These are phyloP conservation scores for Pyrrhosoma nymphula DNA, from an alignment of 2,888 invertebrate genomes.

Conservation along the genomic window DNA sequence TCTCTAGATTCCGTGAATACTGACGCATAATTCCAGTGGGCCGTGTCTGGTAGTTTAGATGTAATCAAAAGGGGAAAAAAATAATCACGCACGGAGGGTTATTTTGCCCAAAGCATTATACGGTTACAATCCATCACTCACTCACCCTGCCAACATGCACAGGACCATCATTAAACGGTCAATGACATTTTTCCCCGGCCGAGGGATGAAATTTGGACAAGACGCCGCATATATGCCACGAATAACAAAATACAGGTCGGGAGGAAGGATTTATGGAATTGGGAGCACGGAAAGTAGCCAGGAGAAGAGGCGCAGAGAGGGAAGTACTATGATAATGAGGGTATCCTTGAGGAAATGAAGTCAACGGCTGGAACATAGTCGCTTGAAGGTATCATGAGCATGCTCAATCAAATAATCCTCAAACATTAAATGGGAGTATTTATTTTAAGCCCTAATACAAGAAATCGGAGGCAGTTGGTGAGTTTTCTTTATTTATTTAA, in stretches of 20 bases:
- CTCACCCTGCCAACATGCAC: background rate
- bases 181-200: background rate
- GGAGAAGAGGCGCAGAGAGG: background rate
- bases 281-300: background rate
- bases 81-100: background rate
- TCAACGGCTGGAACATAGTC: too few relatives aligned
- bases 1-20: conserved; percentile 41
- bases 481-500: too few relatives aligned
- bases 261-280: background rate
- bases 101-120: background rate
- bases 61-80: background rate
- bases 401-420: too few relatives aligned
- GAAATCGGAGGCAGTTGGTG: too few relatives aligned
- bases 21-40: conserved; percentile 33
- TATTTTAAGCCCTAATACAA: too few relatives aligned
- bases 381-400: too few relatives aligned
- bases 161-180: background rate
- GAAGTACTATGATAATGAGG: background rate
- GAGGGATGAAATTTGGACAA: background rate
- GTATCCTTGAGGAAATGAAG: background rate
- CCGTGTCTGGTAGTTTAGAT: conserved; percentile 42
- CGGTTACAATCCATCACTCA: background rate
- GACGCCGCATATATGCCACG: background rate
- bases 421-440: too few relatives aligned
- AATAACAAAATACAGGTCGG: background rate